Evolutionary conservation across 2,113 vertebrate genomes (phyloP), one percentile per base, ranked within the genome.

Genomic region (Larimichthys crocea): DNA sequence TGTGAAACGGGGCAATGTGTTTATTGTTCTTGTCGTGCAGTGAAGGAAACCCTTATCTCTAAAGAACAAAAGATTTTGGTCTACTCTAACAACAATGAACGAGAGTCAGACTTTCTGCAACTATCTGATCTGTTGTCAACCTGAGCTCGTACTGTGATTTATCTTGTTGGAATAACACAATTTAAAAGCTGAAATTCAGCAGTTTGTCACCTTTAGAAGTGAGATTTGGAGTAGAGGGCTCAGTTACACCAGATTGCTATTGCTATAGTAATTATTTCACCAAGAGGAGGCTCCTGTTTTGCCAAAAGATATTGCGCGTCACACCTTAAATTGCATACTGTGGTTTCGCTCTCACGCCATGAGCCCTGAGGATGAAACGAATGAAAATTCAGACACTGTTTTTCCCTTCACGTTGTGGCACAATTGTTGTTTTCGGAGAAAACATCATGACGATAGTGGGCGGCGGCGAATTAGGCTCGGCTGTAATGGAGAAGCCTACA

Each of bases 401-500:
- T 7, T 0, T 22, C n/a, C 11, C 50, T 5, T 1, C 8, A 52
- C 19, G 40, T 4, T 57, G 44, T 50, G 31, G 26, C 55, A 24
- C 35, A 40, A 24, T 64, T 80, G 64, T 52, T 76, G 17, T 55
- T 83, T 60, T 62, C 59, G 72, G 26, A 48, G 64, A 20, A 71
- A 71, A 52, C 42, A 66, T 57, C 40, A 72, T 61, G 42, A 74
- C 46, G 24, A 22, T 7, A 3, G 20, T 5, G 31, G 53, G n/a
- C 3, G 20, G 60, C 22, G 16, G 40, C n/a, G 49, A 52, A 83
- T 76, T 17, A 50, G 49, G 50, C 67, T 46, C 1, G 5, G 46
- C 40, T 86, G 86, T 76, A 90, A 85, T 82, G 65, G 80, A 88
- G 84, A 82, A 65, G 79, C 73, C 60, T 16, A 10, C 31, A 64